A percentile compares a stretch with the other conserved stretches of the same genome.
Evolutionary conservation across 2,113 vertebrate species (phyloP).

Genomic region (Baryphthengus martii): DNA sequence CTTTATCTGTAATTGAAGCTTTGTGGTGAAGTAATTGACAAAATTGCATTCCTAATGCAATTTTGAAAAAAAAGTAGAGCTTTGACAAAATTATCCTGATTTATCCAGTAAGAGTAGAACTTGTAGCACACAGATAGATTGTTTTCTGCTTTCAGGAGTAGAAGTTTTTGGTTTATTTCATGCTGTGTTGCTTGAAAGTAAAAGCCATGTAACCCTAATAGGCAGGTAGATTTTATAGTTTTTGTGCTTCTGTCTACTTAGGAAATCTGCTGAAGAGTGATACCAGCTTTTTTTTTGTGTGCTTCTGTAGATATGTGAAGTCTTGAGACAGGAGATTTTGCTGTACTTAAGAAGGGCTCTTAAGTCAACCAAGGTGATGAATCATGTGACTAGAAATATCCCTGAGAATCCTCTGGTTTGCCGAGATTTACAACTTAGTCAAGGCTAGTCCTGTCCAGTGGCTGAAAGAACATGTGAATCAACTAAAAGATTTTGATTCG

Average conservation of each 20-base stretch:
- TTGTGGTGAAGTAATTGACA: not conserved
- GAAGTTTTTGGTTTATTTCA: not conserved
- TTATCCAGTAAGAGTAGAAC: not conserved
- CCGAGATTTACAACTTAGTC: not conserved
- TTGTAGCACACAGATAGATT: not conserved
- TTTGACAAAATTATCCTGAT: not conserved
- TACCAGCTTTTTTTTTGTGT: not conserved
- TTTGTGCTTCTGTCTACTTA: not conserved
- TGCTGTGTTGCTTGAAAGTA: not conserved
- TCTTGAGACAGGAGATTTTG: not conserved
- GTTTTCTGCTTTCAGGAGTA: not conserved
- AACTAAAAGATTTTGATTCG: not conserved
- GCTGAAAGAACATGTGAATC: not conserved
- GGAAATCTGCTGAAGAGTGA: not conserved
- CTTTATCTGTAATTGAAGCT: not conserved
- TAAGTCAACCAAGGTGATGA: not conserved
- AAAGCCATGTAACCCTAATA: not conserved
- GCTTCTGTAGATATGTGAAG: not conserved
- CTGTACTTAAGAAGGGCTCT: not conserved
- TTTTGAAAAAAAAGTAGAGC: not conserved
- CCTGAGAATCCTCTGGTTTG: conserved; percentile 1
- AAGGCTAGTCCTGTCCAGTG: not conserved
- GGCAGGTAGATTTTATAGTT: not conserved
- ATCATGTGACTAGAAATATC: not conserved
- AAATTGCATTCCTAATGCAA: not conserved